Evolutionary conservation across 2,888 invertebrate species (phyloP).

Genomic region (Ischnus inquisitorius): DNA sequence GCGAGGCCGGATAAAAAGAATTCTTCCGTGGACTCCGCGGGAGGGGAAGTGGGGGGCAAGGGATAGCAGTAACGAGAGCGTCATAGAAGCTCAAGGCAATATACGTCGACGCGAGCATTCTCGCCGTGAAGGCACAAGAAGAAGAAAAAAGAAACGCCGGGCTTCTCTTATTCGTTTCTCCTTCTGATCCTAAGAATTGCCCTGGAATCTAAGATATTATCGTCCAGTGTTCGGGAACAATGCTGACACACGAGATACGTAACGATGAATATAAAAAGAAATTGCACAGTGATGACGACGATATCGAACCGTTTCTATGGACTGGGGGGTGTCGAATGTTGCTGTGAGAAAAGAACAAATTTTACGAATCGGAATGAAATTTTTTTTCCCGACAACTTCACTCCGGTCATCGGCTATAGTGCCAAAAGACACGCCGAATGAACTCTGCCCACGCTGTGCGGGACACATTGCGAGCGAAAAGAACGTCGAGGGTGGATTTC

Average conservation of each 20-base stretch:
- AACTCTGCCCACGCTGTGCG: background rate
- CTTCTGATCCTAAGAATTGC: slow-evolving; percentile 35
- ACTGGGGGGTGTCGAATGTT: background rate
- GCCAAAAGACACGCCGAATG: background rate
- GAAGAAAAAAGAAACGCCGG: slow-evolving; percentile 12
- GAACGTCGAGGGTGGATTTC: no score
- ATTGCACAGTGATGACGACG: slow-evolving; percentile 16
- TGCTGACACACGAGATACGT: slow-evolving; percentile 6
- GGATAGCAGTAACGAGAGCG: slow-evolving; percentile 38
- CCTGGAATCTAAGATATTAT: slow-evolving; percentile 46
- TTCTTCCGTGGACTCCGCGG: slow-evolving; percentile 1
- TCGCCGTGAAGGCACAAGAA: background rate
- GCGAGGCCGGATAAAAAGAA: slow-evolving; percentile 20
- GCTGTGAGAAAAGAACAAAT: background rate
- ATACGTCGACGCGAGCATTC: slow-evolving; percentile 40
- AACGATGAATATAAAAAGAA: slow-evolving; percentile 14
- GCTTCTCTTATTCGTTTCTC: slow-evolving; percentile 46
- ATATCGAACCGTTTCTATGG: background rate
- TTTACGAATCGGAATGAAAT: background rate
- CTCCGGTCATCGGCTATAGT: background rate
- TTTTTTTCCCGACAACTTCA: background rate
- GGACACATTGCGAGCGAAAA: no score
- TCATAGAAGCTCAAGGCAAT: slow-evolving; percentile 49
- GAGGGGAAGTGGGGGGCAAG: background rate
- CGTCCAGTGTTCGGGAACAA: background rate